Evolutionary conservation across 1,140 invertebrate genomes (phyloP), one percentile per base, ranked within the genome.

Genomic region (Dryas iulia): DNA sequence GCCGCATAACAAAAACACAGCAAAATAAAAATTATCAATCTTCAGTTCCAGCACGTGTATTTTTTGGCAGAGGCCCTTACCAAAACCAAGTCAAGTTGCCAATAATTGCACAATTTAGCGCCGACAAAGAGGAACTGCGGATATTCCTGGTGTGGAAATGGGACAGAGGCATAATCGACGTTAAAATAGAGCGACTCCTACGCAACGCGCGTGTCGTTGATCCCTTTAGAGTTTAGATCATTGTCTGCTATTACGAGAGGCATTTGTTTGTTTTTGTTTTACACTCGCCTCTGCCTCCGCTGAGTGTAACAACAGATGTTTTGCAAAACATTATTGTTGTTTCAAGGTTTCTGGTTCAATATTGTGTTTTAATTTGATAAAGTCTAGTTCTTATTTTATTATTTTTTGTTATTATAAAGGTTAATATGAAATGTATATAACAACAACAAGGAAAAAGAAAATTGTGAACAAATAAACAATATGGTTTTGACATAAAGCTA

Each of bases 101-200:
- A 90, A 89, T 88, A 78, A 74, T 90, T 90, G 76, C 88, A 86
- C 84, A 90, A 90, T 79, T 71, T 28, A 52, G 59, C 28, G 33
- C 23, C n/a, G 72, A 71, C 18, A 53, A 73, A 69, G 78, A 86
- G 30, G 71, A 47, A 61, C 52, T 66, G 82, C 67, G 31, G 14
- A 53, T 62, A 63, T 25, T 39, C 56, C n/a, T 58, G 58, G 25
- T 10, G 72, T 5, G 52, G 57, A 69, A 87, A 66, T 54, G 79
- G 71, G 82, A 83, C 35, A 33, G 71, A 69, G 18, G 76, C 76
- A 89, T 59, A 77, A 79, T 82, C 78, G 73, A 63, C 77, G 63
- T 82, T 59, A 77, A 90, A 90, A 90, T 89, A 87, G 83, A 82
- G 73, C 67, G 23, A 83, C 83, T 86, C 87, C 86, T 80, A 90